These are phyloP conservation scores for Hystrix cristata DNA, from an alignment of 2,113 vertebrate genomes.

Conservation along the genomic window DNA sequence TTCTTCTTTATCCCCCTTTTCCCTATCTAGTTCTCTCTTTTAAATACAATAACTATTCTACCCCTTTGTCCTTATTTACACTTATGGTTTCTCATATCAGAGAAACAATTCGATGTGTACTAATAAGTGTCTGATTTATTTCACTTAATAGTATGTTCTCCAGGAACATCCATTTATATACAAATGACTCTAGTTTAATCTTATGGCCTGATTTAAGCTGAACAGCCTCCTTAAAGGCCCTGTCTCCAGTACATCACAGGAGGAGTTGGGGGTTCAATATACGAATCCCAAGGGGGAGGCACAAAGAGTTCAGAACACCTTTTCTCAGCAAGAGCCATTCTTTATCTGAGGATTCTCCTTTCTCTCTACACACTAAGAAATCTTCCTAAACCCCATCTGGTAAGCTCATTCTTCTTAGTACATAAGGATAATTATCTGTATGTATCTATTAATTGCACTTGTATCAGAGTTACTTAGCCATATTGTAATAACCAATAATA, in stretches of 20 bases:
- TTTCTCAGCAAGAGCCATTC: not conserved
- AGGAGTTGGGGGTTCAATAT: not conserved
- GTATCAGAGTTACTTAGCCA: not conserved
- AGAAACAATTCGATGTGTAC: too few relatives aligned
- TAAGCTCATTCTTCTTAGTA: too few relatives aligned
- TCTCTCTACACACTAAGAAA: not conserved
- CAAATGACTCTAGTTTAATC: too few relatives aligned
- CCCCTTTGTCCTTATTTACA: too few relatives aligned
- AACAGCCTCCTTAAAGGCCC: not conserved
- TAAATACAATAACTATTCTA: too few relatives aligned
- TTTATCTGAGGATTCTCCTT: not conserved
- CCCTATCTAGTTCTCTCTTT: too few relatives aligned
- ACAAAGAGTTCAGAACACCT: not conserved
- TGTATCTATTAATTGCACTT: not conserved
- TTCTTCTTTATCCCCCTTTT: too few relatives aligned
- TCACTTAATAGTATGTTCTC: too few relatives aligned
- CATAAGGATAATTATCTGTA: not conserved
- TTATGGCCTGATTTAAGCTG: not conserved
- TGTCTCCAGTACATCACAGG: not conserved
- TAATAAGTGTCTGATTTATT: too few relatives aligned
- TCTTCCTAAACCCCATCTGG: not conserved
- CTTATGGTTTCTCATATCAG: too few relatives aligned
- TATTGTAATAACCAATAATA: not conserved
- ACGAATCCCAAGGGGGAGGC: not conserved
- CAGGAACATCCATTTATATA: too few relatives aligned